Evolutionary conservation across 2,888 invertebrate species (phyloP).

Genomic region (Acronicta alni): DNA sequence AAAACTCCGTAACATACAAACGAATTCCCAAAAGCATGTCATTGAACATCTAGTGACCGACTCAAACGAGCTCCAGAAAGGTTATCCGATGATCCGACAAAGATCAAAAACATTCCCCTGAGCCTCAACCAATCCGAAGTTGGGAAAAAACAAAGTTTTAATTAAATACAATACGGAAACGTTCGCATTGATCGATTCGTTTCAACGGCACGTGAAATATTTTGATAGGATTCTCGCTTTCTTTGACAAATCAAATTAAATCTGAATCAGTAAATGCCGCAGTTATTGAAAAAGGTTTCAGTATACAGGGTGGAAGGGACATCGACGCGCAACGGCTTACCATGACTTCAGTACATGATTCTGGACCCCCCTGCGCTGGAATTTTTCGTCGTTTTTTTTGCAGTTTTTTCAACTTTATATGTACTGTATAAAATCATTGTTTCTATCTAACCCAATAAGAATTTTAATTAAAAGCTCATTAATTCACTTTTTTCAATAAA

Average conservation of each 20-base stretch:
- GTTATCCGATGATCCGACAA: constrained; percentile 15
- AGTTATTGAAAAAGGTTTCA: too few species aligned
- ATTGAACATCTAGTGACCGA: constrained; percentile 7
- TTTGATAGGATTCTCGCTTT: constrained; percentile 43
- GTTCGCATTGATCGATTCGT: constrained; percentile 33
- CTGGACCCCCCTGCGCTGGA: too few species aligned
- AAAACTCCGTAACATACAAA: constrained; percentile 2
- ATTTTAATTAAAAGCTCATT: too few species aligned
- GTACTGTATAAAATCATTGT: too few species aligned
- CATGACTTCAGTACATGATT: too few species aligned
- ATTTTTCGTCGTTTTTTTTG: too few species aligned
- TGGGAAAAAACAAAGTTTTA: constrained; percentile 64
- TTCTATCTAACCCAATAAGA: too few species aligned
- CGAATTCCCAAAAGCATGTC: constrained; percentile 7
- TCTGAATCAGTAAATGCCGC: not conserved
- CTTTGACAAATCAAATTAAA: constrained; percentile 4
- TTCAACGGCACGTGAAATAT: constrained; percentile 45
- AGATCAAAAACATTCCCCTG: constrained; percentile 54
- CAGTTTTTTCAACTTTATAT: too few species aligned
- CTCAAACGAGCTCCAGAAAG: constrained; percentile 18
- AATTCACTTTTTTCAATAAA: too few species aligned
- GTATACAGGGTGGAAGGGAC: too few species aligned
- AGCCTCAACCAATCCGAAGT: constrained; percentile 31
- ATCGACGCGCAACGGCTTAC: too few species aligned
- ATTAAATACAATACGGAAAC: constrained; percentile 64